Percentiles rank a stretch among this genome's conserved stretches.
Evolutionary conservation across 1,140 invertebrate genomes (phyloP).

Genomic region (Hycleus cichorii): DNA sequence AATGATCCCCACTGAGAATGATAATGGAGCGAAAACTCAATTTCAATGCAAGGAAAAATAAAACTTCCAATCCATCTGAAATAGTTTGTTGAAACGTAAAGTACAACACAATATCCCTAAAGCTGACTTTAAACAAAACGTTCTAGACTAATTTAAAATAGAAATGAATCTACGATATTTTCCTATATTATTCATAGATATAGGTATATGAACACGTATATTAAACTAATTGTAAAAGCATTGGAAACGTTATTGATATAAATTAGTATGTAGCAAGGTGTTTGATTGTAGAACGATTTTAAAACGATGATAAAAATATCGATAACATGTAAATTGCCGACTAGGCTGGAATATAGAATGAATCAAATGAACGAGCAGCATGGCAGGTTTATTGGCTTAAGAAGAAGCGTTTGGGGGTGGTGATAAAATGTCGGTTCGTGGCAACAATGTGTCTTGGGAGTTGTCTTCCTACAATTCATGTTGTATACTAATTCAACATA

Average conservation of each 20-base stretch:
- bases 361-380: conserved; percentile 38
- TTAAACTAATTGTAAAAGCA: too few relatives aligned
- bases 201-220: too few relatives aligned
- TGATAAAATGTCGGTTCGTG: conserved; percentile 39
- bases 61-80: too few relatives aligned
- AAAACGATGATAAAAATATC: conserved; percentile 41
- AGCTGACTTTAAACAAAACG: too few relatives aligned
- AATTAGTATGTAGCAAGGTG: background rate
- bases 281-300: conserved; percentile 37
- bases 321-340: conserved; percentile 42
- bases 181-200: too few relatives aligned
- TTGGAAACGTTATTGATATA: too few relatives aligned
- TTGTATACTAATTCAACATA: conserved; percentile 33
- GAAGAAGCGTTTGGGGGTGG: conserved; percentile 26
- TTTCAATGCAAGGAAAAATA: too few relatives aligned
- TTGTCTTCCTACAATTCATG: conserved; percentile 34
- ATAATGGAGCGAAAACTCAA: too few relatives aligned
- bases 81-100: too few relatives aligned
- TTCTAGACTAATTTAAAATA: too few relatives aligned
- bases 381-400: conserved; percentile 38
- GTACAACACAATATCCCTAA: too few relatives aligned
- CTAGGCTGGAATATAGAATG: conserved; percentile 39
- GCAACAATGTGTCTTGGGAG: conserved; percentile 38
- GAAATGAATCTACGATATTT: too few relatives aligned
- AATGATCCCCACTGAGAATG: background rate